Evolutionary conservation across 2,888 invertebrate species (phyloP).

Genomic region (Alviniconcha strummeri): DNA sequence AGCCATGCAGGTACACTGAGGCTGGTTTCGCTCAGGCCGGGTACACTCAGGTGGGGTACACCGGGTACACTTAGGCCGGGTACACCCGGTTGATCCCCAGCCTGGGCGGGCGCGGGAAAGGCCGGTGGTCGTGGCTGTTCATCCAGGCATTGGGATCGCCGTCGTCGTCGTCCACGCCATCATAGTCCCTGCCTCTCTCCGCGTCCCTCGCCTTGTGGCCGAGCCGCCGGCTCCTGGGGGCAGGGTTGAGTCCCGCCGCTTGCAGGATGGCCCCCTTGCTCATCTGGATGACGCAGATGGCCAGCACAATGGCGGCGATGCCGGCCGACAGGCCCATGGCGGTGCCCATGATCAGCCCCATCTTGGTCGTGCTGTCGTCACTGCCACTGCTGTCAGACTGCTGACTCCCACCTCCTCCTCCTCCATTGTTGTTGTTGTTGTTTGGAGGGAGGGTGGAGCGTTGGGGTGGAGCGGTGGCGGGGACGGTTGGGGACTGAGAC

Average conservation of each 20-base stretch:
- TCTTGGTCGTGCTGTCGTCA: slow-evolving; percentile 25
- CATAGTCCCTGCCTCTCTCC: background rate
- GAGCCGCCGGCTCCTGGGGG: background rate
- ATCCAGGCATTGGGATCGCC: too few relatives aligned
- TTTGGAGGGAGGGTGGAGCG: background rate
- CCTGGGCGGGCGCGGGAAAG: slow-evolving; percentile 22
- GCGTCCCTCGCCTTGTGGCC: background rate
- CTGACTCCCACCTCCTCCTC: too few relatives aligned
- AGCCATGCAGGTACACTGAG: background rate
- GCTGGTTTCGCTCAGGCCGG: background rate
- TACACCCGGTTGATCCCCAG: slow-evolving; percentile 8
- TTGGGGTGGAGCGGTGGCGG: background rate
- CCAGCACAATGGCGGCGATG: slow-evolving; percentile 18
- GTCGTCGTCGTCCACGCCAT: background rate
- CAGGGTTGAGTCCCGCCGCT: background rate
- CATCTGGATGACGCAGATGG: slow-evolving; percentile 27
- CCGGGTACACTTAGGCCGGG: too few relatives aligned
- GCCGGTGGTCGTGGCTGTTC: background rate
- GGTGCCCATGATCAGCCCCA: slow-evolving; percentile 37
- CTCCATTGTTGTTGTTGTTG: slow-evolving; percentile 15
- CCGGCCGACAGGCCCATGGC: slow-evolving; percentile 32
- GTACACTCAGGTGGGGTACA: too few relatives aligned
- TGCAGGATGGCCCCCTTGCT: slow-evolving; percentile 13
- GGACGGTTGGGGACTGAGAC: background rate
- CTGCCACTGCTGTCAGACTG: background rate